phyloP scores from a whole-genome alignment of 2,113 vertebrate species.

The Lepus timidus region DNA sequence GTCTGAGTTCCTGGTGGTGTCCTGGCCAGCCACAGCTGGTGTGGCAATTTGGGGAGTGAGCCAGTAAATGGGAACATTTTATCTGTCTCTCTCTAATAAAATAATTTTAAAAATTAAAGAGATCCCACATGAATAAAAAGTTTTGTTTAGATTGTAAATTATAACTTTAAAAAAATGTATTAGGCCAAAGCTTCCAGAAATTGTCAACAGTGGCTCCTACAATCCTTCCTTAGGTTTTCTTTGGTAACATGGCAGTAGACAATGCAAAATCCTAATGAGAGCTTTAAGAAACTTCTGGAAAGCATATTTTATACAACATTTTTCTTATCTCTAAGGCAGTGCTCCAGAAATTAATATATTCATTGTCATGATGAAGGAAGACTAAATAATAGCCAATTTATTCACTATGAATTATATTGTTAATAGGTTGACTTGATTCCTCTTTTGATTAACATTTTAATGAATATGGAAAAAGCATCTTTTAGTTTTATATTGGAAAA shows the following conservation, averaged over 20 bases:
- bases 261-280: background rate
- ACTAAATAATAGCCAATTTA: background rate
- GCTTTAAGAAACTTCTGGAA: background rate
- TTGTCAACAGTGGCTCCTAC: background rate
- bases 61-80: no score
- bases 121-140: background rate
- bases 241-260: background rate
- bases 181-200: background rate
- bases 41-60: no score
- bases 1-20: no score
- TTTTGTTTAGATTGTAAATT: background rate
- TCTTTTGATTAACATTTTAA: background rate
- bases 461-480: slow-evolving; percentile 25
- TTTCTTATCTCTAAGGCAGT: background rate
- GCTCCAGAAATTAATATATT: background rate
- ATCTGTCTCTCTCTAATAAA: no score
- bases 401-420: background rate
- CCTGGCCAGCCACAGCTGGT: no score
- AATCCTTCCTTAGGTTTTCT: background rate
- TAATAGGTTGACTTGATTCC: slow-evolving; percentile 6
- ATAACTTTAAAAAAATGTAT: background rate
- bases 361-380: background rate
- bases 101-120: background rate
- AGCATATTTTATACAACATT: background rate
- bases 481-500: background rate